These are phyloP conservation scores for Xestia rhomboidea DNA, from an alignment of 2,888 invertebrate genomes.

Conservation along the genomic window DNA sequence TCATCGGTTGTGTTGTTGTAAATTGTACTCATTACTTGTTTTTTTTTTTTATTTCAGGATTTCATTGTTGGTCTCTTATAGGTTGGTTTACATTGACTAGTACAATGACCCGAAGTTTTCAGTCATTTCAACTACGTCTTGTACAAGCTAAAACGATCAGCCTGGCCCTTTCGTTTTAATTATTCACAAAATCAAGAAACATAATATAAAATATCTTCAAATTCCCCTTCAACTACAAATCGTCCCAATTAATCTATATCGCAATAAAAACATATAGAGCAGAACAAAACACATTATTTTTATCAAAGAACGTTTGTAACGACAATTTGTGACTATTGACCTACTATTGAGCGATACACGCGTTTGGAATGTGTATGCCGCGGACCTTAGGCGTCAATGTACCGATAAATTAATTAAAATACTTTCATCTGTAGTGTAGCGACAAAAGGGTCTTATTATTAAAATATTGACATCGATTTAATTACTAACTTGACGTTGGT, in stretches of 20 bases:
- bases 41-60: no score
- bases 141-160: not conserved
- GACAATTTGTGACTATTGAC: slow-evolving; percentile 60
- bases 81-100: no score
- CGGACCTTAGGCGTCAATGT: slow-evolving; percentile 68
- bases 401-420: slow-evolving; percentile 79
- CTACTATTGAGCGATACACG: slow-evolving; percentile 60
- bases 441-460: slow-evolving; percentile 3
- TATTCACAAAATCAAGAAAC: not conserved
- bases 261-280: slow-evolving; percentile 32
- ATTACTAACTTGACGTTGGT: not conserved
- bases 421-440: slow-evolving; percentile 58
- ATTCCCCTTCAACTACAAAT: slow-evolving; percentile 7
- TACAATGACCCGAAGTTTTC: not conserved
- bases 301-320: slow-evolving; percentile 37
- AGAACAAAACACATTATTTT: slow-evolving; percentile 38
- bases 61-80: no score
- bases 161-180: not conserved
- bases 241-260: not conserved
- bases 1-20: no score
- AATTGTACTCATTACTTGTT: no score
- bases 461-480: slow-evolving; percentile 22
- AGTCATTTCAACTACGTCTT: not conserved
- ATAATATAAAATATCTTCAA: no score
- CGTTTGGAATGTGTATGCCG: slow-evolving; percentile 69